These are phyloP conservation scores for Eupithecia subfuscata DNA, from an alignment of 2,888 invertebrate genomes.

Conservation along the genomic window DNA sequence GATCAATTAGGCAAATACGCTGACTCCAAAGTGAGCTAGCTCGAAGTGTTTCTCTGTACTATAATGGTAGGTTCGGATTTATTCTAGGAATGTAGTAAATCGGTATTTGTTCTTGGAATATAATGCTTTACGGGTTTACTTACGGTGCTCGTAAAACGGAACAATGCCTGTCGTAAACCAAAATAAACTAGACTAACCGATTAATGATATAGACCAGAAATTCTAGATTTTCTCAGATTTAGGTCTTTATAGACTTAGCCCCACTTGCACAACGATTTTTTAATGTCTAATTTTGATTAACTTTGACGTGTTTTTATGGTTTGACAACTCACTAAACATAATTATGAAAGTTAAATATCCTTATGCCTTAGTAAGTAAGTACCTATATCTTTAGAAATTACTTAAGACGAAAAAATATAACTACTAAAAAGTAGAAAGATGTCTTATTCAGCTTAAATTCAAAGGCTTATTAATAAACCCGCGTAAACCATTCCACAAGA, in stretches of 20 bases:
- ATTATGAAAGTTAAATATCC: too few relatives aligned
- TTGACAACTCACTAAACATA: too few relatives aligned
- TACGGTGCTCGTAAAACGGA: slow-evolving; percentile 27
- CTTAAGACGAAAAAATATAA: too few relatives aligned
- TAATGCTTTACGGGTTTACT: slow-evolving; percentile 30
- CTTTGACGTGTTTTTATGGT: too few relatives aligned
- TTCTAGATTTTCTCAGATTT: background rate
- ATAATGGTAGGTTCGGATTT: slow-evolving; percentile 68
- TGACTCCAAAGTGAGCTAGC: slow-evolving; percentile 77
- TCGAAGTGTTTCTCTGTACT: slow-evolving; percentile 74
- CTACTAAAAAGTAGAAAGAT: too few relatives aligned
- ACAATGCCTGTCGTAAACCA: slow-evolving; percentile 20
- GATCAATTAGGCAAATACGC: slow-evolving; percentile 84
- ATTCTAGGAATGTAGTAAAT: slow-evolving; percentile 55
- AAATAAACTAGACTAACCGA: slow-evolving; percentile 16
- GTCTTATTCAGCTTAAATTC: background rate
- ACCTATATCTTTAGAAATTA: too few relatives aligned
- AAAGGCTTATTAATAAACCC: background rate
- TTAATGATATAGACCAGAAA: background rate
- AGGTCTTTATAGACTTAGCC: too few relatives aligned
- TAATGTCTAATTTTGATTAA: too few relatives aligned
- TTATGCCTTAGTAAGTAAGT: too few relatives aligned
- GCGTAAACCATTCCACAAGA: background rate
- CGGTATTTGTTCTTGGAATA: slow-evolving; percentile 26
- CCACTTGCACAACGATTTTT: too few relatives aligned